phyloP scores from a whole-genome alignment of 2,797 vertebrate genomes.

The Hyperoplus immaculatus region DNA sequence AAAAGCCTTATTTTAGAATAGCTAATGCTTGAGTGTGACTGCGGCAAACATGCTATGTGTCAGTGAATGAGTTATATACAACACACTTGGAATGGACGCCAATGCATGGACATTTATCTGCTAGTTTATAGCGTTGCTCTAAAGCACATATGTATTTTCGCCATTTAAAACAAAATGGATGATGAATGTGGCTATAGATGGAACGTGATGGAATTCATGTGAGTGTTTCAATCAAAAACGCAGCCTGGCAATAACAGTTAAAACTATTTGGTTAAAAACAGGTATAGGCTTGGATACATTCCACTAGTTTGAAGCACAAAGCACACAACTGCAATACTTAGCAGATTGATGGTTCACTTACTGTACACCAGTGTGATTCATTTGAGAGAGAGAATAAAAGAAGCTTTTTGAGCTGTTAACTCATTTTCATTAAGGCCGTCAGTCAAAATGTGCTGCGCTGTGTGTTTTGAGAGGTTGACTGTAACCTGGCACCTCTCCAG shows the following conservation, averaged over 20 bases:
- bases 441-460: slow-evolving; percentile 59
- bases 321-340: neutral
- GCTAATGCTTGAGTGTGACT: neutral
- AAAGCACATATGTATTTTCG: no score
- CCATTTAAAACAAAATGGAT: neutral
- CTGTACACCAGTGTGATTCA: neutral
- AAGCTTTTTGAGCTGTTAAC: slow-evolving; percentile 24
- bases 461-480: slow-evolving; percentile 52
- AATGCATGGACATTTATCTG: neutral
- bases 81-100: neutral
- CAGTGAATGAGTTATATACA: neutral
- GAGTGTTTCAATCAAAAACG: neutral
- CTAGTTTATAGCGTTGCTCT: neutral
- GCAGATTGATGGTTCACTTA: neutral
- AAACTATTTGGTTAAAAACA: neutral
- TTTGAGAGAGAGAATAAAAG: slow-evolving; percentile 4
- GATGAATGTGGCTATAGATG: neutral
- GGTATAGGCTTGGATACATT: neutral
- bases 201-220: neutral
- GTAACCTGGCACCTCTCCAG: slow-evolving; percentile 66
- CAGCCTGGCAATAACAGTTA: neutral
- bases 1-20: slow-evolving; percentile 15
- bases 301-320: neutral
- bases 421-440: slow-evolving; percentile 53
- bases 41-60: neutral